Evolutionary conservation across 2,888 invertebrate species (phyloP), one percentile per base, ranked within the genome.

Genomic region (Epinotia nisella): DNA sequence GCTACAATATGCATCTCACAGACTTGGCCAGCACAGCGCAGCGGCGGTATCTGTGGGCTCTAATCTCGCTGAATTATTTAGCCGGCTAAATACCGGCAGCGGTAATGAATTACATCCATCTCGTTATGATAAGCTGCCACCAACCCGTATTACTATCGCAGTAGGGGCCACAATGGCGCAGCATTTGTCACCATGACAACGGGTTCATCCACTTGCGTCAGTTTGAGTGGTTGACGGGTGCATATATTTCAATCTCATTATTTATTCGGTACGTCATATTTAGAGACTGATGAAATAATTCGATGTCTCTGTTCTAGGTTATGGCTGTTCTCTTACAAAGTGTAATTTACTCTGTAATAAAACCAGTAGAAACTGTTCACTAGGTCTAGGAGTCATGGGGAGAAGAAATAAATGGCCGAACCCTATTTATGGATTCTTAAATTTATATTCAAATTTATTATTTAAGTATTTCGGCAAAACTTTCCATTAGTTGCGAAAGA

Each of bases 21-120:
- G n/a, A 61, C 17, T 11, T 61, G 45, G 45, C 39, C n/a, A n/a
- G n/a, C n/a, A n/a, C 3, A 21, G 21, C 15, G 24, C 45, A 49
- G 1, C 61, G 61, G 45, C 45, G 61, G 24, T 62, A 62, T 62
- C 62, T n/a, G n/a, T 29, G 45, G 11, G 65, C 53, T 53, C 65
- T 65, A 65, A 65, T 65, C 65, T 65, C 65, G 65, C 53, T 65
- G 65, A 65, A 65, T 65, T 65, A 65, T 65, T 17, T 55, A 65
- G 39, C 64, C 65, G 65, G 65, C 53, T 55, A 51, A 35, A 65
- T 39, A 55, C 55, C 21, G 55, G 19, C 39, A 29, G 35, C 51
- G 51, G 64, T 65, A 65, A 65, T 65, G 65, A 65, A 65, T 65
- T 65, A 65, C 53, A 53, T 53, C 65, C 65, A 65, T 55, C 53